These are phyloP conservation scores for Girardinus metallicus DNA, from an alignment of 2,797 vertebrate species.

Conservation along the genomic window DNA sequence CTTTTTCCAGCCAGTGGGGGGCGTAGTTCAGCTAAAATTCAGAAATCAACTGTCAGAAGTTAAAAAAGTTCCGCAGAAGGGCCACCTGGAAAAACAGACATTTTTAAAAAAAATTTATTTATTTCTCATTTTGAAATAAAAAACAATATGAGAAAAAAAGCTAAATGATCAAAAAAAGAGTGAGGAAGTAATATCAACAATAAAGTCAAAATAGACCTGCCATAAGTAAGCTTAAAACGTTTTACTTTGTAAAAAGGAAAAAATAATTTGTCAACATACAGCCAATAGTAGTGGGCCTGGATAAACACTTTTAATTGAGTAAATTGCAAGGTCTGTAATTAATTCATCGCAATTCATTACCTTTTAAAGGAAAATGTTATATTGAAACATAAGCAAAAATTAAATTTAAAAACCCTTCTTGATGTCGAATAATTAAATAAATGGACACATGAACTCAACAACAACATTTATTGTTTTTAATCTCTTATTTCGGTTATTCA, in stretches of 20 bases:
- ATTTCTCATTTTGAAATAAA: background rate
- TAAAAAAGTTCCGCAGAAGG: background rate
- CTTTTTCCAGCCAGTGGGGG: background rate
- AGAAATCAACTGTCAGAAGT: background rate
- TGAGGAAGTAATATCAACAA: background rate
- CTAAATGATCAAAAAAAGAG: background rate
- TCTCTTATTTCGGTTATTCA: no score
- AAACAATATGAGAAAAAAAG: background rate
- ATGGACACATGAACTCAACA: no score
- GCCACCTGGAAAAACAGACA: background rate
- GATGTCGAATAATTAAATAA: no score
- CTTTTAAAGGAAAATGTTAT: no score
- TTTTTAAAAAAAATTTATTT: background rate
- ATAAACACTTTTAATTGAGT: no score
- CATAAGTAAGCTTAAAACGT: background rate
- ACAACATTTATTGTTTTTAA: no score
- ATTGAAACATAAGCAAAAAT: no score
- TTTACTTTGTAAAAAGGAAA: background rate
- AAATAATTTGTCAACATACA: background rate
- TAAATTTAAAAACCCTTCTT: no score
- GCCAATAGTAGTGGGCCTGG: no score
- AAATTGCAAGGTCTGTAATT: no score
- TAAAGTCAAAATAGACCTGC: background rate
- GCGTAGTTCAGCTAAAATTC: background rate
- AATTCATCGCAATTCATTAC: no score